phyloP scores from a whole-genome alignment of 2,113 vertebrate genomes.

The Neodon shergylaensis region DNA sequence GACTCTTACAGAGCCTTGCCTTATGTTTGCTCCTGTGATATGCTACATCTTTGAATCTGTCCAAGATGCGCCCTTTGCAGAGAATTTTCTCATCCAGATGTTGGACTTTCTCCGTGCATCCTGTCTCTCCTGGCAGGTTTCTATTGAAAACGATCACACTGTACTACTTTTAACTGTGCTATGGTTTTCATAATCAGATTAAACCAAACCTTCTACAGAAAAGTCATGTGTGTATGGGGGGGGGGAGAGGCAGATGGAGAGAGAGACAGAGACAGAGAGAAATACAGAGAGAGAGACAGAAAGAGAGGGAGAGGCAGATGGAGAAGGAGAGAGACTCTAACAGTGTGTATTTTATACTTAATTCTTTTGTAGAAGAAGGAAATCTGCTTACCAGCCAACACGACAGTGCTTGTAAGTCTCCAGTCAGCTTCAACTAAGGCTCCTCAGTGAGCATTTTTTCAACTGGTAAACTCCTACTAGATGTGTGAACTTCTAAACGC shows the following conservation, averaged over 20 bases:
- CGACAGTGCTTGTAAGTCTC: background rate
- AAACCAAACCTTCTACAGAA: background rate
- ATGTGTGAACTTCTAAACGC: background rate
- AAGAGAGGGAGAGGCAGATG: too few species aligned
- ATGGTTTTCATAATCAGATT: background rate
- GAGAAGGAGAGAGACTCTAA: too few species aligned
- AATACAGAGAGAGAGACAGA: too few species aligned
- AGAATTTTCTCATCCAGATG: background rate
- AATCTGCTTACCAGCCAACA: background rate
- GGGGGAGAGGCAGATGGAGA: too few species aligned
- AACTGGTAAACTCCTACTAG: background rate
- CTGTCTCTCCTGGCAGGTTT: background rate
- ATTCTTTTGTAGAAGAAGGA: background rate
- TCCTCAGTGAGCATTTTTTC: background rate
- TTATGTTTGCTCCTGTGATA: too few species aligned
- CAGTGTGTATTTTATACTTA: background rate
- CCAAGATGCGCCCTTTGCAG: background rate
- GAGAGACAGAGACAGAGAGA: too few species aligned
- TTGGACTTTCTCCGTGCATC: background rate
- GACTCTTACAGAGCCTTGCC: too few species aligned
- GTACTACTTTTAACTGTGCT: background rate
- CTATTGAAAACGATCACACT: background rate
- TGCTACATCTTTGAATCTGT: background rate
- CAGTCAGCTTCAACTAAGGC: background rate
- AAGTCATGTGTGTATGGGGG: background rate